Base-by-base conservation (phyloP, 2,888 invertebrate species). In the Limulus polyphemus region DNA sequence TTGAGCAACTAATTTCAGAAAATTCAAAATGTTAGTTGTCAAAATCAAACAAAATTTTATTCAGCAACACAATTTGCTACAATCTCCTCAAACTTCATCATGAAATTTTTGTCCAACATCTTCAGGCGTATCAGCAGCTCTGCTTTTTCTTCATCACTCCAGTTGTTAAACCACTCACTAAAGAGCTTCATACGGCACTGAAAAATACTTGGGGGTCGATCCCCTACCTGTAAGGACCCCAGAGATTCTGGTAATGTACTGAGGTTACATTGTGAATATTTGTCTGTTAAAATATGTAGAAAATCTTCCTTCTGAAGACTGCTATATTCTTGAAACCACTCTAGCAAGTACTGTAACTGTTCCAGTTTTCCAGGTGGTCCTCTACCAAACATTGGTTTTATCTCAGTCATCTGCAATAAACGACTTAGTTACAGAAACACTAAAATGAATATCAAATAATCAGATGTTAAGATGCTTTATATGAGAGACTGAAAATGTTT, bases 311-410 rank as follows among this genome's bases (percentile, higher is more conserved):
- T 81, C 75, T 91, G 90, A 75, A 90, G 81, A 73, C 90, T 90
- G 74, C 90, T 90, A 83, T 89, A 91, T 77, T 90, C 90, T 72
- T 83, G 83, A 73, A 91, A 91, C 91, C 91, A 91, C 74, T 88
- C 86, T 62, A 87, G 79, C 69, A 90, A 79, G 75, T 90, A 91
- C 61, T 87, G 81, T 71, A 90, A 80, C 77, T 91, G 90, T 46
- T 68, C 64, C 16, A 62, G 55, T 52, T 62, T 65, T 47, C 61
- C 60, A 54, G 62, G 58, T 13, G 67, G 67, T 16, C 67, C 62
- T 57, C 62, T 64, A 49, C 61, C 61, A 49, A 65, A 17, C 64
- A 64, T 64, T 11, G 12, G 32, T 51, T 17, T 50, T 32, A 54
- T 48, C 11, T 32, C 46, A 13, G 32, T 32, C 32, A 32, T 32